phyloP scores from a whole-genome alignment of 2,113 vertebrate genomes.

The Chlamydotis undulata region DNA sequence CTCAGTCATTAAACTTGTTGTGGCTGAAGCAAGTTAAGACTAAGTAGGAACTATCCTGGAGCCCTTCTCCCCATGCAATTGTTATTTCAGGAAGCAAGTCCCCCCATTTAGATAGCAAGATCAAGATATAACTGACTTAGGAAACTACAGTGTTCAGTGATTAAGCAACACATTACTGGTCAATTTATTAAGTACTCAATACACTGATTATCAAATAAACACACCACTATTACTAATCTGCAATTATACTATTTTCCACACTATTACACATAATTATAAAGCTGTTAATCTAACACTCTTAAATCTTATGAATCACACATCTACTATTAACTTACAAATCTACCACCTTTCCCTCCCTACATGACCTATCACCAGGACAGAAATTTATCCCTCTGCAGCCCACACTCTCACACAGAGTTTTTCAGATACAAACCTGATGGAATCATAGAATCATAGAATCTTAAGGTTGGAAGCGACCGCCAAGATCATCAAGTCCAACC shows the following conservation, averaged over 20 bases:
- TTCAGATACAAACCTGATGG: neutral
- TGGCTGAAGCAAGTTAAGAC: neutral
- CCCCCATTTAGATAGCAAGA: neutral
- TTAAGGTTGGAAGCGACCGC: too few relatives aligned
- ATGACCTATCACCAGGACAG: neutral
- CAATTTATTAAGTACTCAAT: neutral
- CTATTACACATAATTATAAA: neutral
- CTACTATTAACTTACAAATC: neutral
- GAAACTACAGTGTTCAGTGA: neutral
- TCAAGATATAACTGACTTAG: neutral
- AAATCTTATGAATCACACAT: neutral
- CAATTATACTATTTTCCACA: neutral
- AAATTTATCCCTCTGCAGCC: neutral
- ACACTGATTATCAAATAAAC: neutral
- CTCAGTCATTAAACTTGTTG: neutral
- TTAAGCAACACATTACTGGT: neutral
- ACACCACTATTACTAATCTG: neutral
- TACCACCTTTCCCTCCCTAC: neutral
- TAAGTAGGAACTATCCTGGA: neutral
- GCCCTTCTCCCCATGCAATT: neutral
- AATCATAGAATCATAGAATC: too few relatives aligned
- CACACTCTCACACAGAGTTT: neutral
- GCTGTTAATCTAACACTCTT: neutral
- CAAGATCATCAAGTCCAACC: too few relatives aligned
- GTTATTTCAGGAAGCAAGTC: neutral